Evolutionary conservation across 2,797 vertebrate genomes (phyloP), one percentile per base, ranked within the genome.

Genomic region (Falco berigora): DNA sequence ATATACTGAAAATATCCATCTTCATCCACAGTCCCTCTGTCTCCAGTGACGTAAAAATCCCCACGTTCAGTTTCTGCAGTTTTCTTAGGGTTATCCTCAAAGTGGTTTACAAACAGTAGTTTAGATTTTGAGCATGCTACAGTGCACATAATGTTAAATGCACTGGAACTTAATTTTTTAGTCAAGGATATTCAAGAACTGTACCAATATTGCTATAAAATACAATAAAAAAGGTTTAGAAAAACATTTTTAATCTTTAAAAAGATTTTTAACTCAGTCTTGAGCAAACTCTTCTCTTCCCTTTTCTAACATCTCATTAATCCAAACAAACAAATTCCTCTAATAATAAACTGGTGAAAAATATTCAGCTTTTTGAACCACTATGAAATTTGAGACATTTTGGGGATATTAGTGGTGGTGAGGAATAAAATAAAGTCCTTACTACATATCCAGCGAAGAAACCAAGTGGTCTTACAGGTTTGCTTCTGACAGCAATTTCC

Each of bases 1-100:
- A 98, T 68, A 77, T 98, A 99, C 96, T 96, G 98, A 88, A 98
- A 77, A 96, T 99, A 99, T 44, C 98, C 98, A 1, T 99, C 98
- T 71, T 98, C 74, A 36, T 99, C 98, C 87, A 98, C 24, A 13
- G 61, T 86, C 4, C 96, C 98, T 96, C 67, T 95, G 96, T 99
- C 98, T 78, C 98, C 98, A 3, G 97, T 98, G 78, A 98, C 89
- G 87, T 98, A 99, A 90, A 99, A 99, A 94, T 98, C 96, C 11
- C 98, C 98, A 66, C 94, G 97, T 81, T 97, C 97, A 58, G 92
- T 97, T 84, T 97, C 95, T 2, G 98, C 97, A 0, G 98, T 98
- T 96, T 98, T 98, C 96, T 97, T 89, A 1, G 98, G 98, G 64
- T 98, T 97, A 46, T 97, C 97, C 98, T 99, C 89, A 25, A 52